These are phyloP conservation scores for Pherbina coryleti DNA, from an alignment of 2,888 invertebrate genomes.

Conservation along the genomic window DNA sequence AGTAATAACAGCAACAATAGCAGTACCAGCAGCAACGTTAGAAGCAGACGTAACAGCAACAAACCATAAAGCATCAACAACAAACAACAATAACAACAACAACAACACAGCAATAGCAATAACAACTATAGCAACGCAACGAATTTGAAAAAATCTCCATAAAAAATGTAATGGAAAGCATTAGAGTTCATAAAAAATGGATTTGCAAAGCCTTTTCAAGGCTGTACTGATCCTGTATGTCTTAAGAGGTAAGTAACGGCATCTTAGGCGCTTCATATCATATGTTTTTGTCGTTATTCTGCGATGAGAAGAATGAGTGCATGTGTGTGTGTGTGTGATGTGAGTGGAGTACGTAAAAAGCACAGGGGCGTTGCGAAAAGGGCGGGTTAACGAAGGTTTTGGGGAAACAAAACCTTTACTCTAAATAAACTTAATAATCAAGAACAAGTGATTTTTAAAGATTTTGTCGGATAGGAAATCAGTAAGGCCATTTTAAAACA, in stretches of 20 bases:
- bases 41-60: not conserved
- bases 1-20: slow-evolving; percentile 24
- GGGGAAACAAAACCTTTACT: too few species aligned
- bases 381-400: too few species aligned
- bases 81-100: slow-evolving; percentile 51
- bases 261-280: not conserved
- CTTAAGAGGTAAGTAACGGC: slow-evolving; percentile 65
- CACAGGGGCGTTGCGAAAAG: too few species aligned
- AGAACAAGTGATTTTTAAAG: too few species aligned
- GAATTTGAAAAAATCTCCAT: slow-evolving; percentile 47
- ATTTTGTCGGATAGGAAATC: too few species aligned
- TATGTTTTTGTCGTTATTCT: not conserved
- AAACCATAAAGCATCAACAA: slow-evolving; percentile 12
- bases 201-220: slow-evolving; percentile 70
- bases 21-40: slow-evolving; percentile 51
- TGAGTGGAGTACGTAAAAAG: not conserved
- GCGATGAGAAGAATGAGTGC: not conserved
- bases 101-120: slow-evolving; percentile 46
- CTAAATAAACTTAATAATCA: too few species aligned
- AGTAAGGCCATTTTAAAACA: too few species aligned
- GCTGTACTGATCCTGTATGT: slow-evolving; percentile 69
- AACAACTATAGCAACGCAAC: slow-evolving; percentile 53
- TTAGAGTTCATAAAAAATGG: slow-evolving; percentile 70
- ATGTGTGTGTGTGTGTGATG: not conserved
- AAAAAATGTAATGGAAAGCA: slow-evolving; percentile 70